Evolutionary conservation across 1,140 invertebrate genomes (phyloP), one percentile per base, ranked within the genome.

Genomic region (Philopotamus ludificatus): DNA sequence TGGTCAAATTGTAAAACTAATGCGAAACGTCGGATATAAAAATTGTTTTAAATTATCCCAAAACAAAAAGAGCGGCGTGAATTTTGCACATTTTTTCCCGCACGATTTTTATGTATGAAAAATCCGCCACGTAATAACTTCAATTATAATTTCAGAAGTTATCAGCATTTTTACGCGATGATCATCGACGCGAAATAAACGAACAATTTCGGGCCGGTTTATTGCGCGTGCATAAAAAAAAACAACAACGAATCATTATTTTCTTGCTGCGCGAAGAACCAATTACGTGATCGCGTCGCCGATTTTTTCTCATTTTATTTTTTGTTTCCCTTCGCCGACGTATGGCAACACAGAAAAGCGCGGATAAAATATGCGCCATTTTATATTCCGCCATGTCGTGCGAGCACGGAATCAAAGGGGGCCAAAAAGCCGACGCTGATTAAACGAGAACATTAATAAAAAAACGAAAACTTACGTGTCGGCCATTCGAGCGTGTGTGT

Each of bases 371-470:
- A 47, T 47, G 18, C 18, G 18, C 44, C 10, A 12, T 20, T 47
- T 47, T 47, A 15, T 39, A 47, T 47, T 16, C 7, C 8, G 44
- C 44, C 8, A 4, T 16, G 44, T 47, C 44, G 18, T 47, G 44
- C 44, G 44, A 47, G 44, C 44, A 47, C 44, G 44, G 15, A 47
- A 47, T 47, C 44, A 47, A 47, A 47, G 18, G 44, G n/a, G 18
- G 4, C 44, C 10, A 47, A 47, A 47, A 47, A 8, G 44, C 28
- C 44, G 44, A 16, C 44, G 44, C 18, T 47, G 44, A 47, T 47
- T 47, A 53, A 53, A 53, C 50, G 23, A 55, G 18, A 39, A 21
- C 20, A 34, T 28, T 26, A 28, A 54, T 28, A 50, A 22, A 50
- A 20, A 26, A 10, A 51, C 49, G 22, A 10, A 15, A 18, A 3